Evolutionary conservation across 1,140 invertebrate genomes (phyloP).

Genomic region (Cyclina sinensis): DNA sequence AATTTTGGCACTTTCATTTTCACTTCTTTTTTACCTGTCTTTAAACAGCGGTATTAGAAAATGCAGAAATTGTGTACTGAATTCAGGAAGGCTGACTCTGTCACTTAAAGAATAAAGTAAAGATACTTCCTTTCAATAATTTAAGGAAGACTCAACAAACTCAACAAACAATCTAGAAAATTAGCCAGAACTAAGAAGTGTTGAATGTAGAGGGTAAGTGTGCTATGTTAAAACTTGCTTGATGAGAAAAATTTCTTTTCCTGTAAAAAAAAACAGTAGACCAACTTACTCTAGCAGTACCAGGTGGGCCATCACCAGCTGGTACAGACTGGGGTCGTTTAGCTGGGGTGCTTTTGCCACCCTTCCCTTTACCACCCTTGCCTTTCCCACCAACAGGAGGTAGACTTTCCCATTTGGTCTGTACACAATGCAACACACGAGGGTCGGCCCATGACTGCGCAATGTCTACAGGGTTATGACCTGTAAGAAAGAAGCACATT

Average conservation of each 20-base stretch:
- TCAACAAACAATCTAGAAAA: background rate
- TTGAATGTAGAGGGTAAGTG: background rate
- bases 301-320: conserved; percentile 52
- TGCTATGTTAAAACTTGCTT: background rate
- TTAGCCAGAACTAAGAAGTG: background rate
- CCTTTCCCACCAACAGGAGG: conserved; percentile 79
- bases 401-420: conserved; percentile 84
- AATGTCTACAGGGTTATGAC: conserved; percentile 84
- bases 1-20: too few species aligned
- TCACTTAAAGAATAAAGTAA: too few species aligned
- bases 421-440: conserved; percentile 82
- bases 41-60: too few species aligned
- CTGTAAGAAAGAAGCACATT: too few species aligned
- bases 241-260: conserved; percentile 6
- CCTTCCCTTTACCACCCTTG: conserved; percentile 70
- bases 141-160: too few species aligned
- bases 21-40: too few species aligned
- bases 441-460: conserved; percentile 85
- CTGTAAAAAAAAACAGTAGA: background rate
- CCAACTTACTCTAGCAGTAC: conserved; percentile 56
- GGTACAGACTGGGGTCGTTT: conserved; percentile 75
- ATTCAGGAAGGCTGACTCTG: too few species aligned
- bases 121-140: too few species aligned
- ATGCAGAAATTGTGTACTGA: too few species aligned
- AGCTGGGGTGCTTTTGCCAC: conserved; percentile 70